Conservation (phyloP, 2,797 vertebrate genomes). For the Pseudomugil gertrudae region DNA sequence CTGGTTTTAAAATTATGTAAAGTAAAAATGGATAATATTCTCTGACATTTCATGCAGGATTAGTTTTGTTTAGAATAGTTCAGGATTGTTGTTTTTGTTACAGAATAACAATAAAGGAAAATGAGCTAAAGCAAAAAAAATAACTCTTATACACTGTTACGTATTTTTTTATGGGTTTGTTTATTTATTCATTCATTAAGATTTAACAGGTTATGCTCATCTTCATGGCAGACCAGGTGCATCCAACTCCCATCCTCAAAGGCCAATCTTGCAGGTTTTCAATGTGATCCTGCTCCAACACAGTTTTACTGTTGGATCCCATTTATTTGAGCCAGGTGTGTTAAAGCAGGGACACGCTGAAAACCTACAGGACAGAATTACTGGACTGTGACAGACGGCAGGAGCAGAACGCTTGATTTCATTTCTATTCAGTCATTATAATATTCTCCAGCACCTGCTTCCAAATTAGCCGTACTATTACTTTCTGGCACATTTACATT, state of each 20-base stretch:
- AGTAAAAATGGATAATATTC: not conserved
- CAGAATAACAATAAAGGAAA: not conserved
- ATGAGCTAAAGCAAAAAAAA: not conserved
- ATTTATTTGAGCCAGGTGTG: too few species aligned
- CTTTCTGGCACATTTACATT: constrained; percentile 57
- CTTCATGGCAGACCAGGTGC: too few species aligned
- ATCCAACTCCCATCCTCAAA: too few species aligned
- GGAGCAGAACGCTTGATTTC: constrained; percentile 38
- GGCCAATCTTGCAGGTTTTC: too few species aligned
- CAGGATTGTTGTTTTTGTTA: not conserved
- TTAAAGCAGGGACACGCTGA: too few species aligned
- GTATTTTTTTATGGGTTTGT: too few species aligned
- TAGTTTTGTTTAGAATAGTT: not conserved
- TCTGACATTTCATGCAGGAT: not conserved
- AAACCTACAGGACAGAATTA: constrained; percentile 10
- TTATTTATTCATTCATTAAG: too few species aligned
- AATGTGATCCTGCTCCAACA: too few species aligned
- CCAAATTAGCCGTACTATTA: constrained; percentile 74
- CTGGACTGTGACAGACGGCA: constrained; percentile 57
- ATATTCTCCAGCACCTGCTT: constrained; percentile 74
- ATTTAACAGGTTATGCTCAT: too few species aligned
- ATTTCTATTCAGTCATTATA: constrained; percentile 77
- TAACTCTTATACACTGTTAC: too few species aligned
- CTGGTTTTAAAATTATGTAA: not conserved
- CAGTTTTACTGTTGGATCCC: too few species aligned